Evolutionary conservation across 2,113 vertebrate genomes (phyloP).

Genomic region (Geothlypis trichas): DNA sequence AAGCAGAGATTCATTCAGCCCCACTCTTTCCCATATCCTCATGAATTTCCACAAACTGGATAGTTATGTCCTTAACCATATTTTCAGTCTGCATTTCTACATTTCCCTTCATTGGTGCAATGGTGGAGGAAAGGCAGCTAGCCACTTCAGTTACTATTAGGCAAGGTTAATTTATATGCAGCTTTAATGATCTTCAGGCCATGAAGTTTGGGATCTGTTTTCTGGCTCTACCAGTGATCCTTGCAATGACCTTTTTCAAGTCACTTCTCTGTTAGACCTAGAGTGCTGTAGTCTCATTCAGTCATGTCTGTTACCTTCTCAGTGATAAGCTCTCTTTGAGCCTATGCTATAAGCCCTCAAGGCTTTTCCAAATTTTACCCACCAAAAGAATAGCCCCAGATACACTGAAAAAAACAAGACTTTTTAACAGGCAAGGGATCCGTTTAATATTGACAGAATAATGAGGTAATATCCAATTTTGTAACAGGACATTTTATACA

Average conservation of each 20-base stretch:
- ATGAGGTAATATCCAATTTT: neutral
- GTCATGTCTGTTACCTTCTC: neutral
- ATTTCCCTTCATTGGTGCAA: neutral
- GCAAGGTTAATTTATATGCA: neutral
- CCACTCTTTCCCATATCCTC: neutral
- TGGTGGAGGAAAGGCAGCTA: neutral
- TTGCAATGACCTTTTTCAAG: neutral
- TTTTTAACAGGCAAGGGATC: neutral
- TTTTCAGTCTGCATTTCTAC: neutral
- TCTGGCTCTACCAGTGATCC: neutral
- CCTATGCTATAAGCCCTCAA: neutral
- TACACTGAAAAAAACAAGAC: neutral
- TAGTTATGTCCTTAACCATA: rapidly evolving
- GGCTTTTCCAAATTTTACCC: neutral
- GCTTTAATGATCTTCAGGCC: neutral
- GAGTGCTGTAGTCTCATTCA: neutral
- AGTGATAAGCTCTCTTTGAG: neutral
- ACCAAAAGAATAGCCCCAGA: neutral
- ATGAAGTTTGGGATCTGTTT: neutral
- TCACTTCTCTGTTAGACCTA: neutral
- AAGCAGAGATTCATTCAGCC: neutral
- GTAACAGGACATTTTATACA: neutral
- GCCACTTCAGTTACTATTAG: neutral
- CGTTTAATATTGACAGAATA: neutral
- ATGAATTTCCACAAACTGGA: neutral